Percentiles rank a stretch among this genome's conserved stretches.
These are phyloP conservation scores for Gadus macrocephalus DNA, from an alignment of 2,113 vertebrate genomes.

Conservation along the genomic window DNA sequence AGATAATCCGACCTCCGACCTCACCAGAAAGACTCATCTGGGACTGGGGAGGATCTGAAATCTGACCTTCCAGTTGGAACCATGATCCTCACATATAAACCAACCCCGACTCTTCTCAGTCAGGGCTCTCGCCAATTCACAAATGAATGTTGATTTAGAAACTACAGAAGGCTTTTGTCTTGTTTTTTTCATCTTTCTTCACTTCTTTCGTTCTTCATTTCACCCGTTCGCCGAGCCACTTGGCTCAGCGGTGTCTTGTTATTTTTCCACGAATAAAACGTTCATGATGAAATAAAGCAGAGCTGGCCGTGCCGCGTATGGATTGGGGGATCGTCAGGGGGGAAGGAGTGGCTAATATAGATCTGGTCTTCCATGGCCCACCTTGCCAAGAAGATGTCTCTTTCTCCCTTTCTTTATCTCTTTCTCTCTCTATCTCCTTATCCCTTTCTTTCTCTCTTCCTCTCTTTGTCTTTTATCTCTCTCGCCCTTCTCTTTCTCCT, in stretches of 20 bases:
- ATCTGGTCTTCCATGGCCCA: too few relatives aligned
- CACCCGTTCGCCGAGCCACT: slow-evolving; percentile 32
- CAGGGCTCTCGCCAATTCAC: slow-evolving; percentile 53
- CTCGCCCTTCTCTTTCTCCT: too few relatives aligned
- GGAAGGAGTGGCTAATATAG: too few relatives aligned
- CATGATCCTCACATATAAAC: slow-evolving; percentile 12
- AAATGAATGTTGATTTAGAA: slow-evolving; percentile 62
- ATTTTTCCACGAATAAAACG: slow-evolving; percentile 66
- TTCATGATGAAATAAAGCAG: slow-evolving; percentile 65
- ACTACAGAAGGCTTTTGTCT: slow-evolving; percentile 73
- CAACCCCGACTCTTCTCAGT: too few relatives aligned
- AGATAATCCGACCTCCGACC: background rate
- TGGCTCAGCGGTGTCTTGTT: slow-evolving; percentile 52
- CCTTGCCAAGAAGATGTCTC: too few relatives aligned
- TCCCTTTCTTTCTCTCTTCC: too few relatives aligned
- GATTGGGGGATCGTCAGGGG: background rate
- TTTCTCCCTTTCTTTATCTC: too few relatives aligned
- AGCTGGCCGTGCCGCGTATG: too few relatives aligned
- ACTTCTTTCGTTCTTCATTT: slow-evolving; percentile 3
- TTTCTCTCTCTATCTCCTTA: too few relatives aligned
- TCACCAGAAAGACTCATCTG: background rate
- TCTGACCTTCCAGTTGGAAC: slow-evolving; percentile 38
- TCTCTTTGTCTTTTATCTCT: too few relatives aligned
- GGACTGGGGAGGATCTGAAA: slow-evolving; percentile 22
- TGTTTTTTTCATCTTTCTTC: slow-evolving; percentile 22